These are phyloP conservation scores for Delichon dasypus DNA, from an alignment of 2,797 vertebrate species.

Conservation along the genomic window DNA sequence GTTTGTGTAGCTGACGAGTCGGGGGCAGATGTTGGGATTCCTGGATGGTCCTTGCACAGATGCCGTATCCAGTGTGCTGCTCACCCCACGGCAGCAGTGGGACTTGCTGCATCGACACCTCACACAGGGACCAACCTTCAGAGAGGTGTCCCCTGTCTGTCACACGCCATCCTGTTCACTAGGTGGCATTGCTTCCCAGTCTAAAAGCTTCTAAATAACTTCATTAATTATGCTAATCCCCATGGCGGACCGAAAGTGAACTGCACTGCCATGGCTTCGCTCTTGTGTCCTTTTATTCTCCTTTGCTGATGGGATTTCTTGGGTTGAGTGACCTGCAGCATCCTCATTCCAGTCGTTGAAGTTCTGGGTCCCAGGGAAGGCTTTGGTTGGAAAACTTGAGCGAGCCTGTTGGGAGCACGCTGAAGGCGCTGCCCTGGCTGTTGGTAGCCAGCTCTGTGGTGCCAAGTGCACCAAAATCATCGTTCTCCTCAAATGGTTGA, in stretches of 20 bases:
- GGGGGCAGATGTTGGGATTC: background rate
- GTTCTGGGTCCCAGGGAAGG: background rate
- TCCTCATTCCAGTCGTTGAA: background rate
- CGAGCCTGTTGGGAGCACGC: background rate
- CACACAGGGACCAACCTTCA: background rate
- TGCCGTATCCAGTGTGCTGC: accelerated
- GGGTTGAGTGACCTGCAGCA: background rate
- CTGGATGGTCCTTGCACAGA: background rate
- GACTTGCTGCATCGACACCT: background rate
- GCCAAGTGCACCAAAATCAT: background rate
- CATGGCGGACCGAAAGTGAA: background rate
- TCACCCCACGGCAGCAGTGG: background rate
- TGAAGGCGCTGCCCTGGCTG: background rate
- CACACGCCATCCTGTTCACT: slow-evolving; percentile 4
- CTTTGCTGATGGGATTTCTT: background rate
- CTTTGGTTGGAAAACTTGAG: background rate
- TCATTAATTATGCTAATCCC: slow-evolving; percentile 47
- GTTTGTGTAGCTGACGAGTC: slow-evolving; percentile 21
- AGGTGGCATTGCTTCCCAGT: slow-evolving; percentile 58
- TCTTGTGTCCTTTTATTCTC: background rate
- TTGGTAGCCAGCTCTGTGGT: background rate
- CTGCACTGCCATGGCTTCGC: background rate
- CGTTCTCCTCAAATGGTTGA: background rate
- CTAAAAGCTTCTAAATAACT: background rate
- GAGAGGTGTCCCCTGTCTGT: background rate